A percentile compares a stretch with the other conserved stretches of the same genome.
phyloP scores from a whole-genome alignment of 1,140 invertebrate genomes.

The Mizuhopecten yessoensis region DNA sequence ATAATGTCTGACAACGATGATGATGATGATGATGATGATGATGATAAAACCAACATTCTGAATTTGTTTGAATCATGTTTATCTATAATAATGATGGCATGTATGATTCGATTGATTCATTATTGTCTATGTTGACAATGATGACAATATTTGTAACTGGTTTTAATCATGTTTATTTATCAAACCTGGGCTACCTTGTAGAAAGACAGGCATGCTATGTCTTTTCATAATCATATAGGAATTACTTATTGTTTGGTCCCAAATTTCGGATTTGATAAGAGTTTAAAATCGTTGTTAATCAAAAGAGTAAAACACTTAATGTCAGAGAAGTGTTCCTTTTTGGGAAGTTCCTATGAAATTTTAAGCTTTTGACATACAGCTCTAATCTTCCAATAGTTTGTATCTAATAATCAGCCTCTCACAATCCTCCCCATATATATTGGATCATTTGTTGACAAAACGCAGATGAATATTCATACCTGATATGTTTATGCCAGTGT shows the following conservation, averaged over 20 bases:
- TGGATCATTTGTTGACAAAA: not conserved
- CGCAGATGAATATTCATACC: not conserved
- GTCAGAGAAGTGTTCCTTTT: not conserved
- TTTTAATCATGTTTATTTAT: too few species aligned
- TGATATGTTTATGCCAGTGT: not conserved
- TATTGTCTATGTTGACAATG: too few species aligned
- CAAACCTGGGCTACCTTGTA: too few species aligned
- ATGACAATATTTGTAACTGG: too few species aligned
- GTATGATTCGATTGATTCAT: too few species aligned
- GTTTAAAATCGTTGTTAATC: not conserved
- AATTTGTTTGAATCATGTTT: too few species aligned
- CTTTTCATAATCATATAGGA: too few species aligned
- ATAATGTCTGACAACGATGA: conserved; percentile 41
- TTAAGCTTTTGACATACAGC: not conserved
- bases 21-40: conserved; percentile 30
- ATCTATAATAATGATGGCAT: too few species aligned
- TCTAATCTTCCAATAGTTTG: not conserved
- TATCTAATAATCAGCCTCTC: not conserved
- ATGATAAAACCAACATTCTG: too few species aligned
- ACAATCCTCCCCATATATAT: not conserved
- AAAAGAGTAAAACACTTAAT: not conserved
- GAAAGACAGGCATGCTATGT: not conserved
- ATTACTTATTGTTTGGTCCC: too few species aligned
- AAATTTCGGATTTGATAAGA: not conserved
- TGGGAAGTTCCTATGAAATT: not conserved